Conservation (phyloP, 2,888 invertebrate species). For the Drosophila longiperda region DNA sequence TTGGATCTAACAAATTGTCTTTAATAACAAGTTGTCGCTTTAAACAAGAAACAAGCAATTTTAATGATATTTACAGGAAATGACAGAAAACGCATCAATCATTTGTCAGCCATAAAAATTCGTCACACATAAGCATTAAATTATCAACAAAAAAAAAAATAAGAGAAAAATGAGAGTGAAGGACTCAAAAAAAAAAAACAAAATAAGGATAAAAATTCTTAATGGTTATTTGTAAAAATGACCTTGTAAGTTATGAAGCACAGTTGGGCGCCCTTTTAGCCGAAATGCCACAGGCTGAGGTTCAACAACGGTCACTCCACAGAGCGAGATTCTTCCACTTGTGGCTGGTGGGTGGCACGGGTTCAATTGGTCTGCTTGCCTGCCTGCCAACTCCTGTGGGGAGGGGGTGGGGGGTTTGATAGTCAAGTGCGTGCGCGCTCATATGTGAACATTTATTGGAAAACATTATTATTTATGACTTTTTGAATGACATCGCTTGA, state of each 20-base stretch:
- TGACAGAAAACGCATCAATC: slow-evolving; percentile 77
- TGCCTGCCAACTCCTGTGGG: slow-evolving; percentile 16
- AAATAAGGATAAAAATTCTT: slow-evolving; percentile 42
- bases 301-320: slow-evolving; percentile 69
- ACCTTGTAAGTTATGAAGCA: slow-evolving; percentile 78
- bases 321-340: slow-evolving; percentile 53
- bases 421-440: slow-evolving; percentile 71
- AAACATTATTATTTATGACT: slow-evolving; percentile 84
- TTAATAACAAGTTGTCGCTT: slow-evolving; percentile 49
- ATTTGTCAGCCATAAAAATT: slow-evolving; percentile 82
- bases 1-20: slow-evolving; percentile 47
- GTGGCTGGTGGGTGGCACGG: slow-evolving; percentile 59
- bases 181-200: slow-evolving; percentile 41
- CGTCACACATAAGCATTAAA: slow-evolving; percentile 77
- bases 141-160: slow-evolving; percentile 54
- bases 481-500: slow-evolving; percentile 82
- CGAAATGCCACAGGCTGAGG: slow-evolving; percentile 44
- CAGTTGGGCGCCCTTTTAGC: slow-evolving; percentile 59
- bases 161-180: slow-evolving; percentile 10
- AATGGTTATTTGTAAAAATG: slow-evolving; percentile 73
- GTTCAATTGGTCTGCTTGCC: slow-evolving; percentile 48
- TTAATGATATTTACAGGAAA: slow-evolving; percentile 79
- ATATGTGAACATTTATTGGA: slow-evolving; percentile 83
- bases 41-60: slow-evolving; percentile 57
- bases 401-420: background rate